Base-by-base conservation (phyloP, 2,888 invertebrate species). In the Diplazon laetatorius region DNA sequence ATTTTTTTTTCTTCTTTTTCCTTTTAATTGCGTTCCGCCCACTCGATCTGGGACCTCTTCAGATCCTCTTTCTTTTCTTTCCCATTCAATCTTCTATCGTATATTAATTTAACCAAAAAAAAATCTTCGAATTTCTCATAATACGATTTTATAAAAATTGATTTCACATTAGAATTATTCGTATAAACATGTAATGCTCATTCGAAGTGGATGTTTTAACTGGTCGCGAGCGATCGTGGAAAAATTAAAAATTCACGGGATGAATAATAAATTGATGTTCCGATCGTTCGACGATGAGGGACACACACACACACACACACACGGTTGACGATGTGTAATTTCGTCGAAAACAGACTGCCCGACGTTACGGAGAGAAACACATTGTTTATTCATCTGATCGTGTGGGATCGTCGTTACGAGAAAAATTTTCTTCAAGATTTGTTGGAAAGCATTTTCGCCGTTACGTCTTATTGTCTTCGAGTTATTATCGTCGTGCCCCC, bases 371-470 rank as follows among this genome's bases (percentile, higher is more conserved):
- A 92, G 18, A 89, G 92, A 10, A 94, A 94, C 85, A 92, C 94
- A 0, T 85, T 94, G 48, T 95, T 94, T 90, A 87, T 95, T 48
- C 93, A 94, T 85, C 87, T 94, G 76, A 85, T 93, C 10, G 93
- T 93, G 59, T 94, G 93, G 93, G 91, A 93, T 76, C 88, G 90
- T 1, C 86, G 88, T 0, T 93, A 92, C 82, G 86, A 85, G 3
- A 81, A 85, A 22, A 57, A 81, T 0, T 92, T 92, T 82, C 82
- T 92, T 42, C 82, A 85, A 62, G 87, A 89, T 1, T 84, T 92
- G 1, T 76, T 93, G 18, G 86, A 88, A 69, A 89, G 92, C 0
- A 82, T 94, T 48, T 94, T 94, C 86, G 91, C 92, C 90, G 91
- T 92, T 63, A 92, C 92, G 80, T 86, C 91, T 0, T 92, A 92